Conservation (phyloP, 2,113 vertebrate species). For the Petaurus breviceps region DNA sequence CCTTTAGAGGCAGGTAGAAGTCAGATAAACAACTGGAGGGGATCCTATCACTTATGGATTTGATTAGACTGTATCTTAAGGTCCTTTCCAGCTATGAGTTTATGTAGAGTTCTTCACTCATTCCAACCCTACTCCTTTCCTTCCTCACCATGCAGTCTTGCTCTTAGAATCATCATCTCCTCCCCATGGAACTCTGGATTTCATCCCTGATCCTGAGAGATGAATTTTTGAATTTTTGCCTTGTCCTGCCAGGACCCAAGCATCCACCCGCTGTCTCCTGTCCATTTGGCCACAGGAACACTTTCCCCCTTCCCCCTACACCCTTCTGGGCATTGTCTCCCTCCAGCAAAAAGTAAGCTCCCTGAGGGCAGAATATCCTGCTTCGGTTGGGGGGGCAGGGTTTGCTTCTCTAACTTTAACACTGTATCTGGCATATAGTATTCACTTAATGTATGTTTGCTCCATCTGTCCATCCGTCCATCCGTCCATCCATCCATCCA, state of each 20-base stretch:
- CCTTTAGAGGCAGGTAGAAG: not conserved
- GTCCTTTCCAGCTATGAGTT: not conserved
- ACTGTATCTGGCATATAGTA: not conserved
- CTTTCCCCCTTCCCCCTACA: not conserved
- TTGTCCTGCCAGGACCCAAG: not conserved
- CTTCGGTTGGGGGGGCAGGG: no score
- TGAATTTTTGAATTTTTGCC: not conserved
- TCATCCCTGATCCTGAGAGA: not conserved
- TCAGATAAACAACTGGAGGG: not conserved
- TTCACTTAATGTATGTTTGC: not conserved
- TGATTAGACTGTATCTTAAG: not conserved
- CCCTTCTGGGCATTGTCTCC: not conserved
- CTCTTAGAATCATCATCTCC: not conserved
- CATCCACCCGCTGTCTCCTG: not conserved
- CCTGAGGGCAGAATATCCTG: not conserved
- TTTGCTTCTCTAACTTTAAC: not conserved
- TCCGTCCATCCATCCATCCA: not conserved
- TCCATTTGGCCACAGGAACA: not conserved
- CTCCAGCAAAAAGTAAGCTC: not conserved
- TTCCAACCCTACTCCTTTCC: not conserved
- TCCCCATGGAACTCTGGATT: not conserved
- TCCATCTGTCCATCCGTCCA: no score
- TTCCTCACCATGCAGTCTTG: not conserved
- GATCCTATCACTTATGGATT: not conserved
- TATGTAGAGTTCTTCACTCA: not conserved